Base-by-base conservation (phyloP, 1,140 invertebrate species). In the Drosophila willistoni region DNA sequence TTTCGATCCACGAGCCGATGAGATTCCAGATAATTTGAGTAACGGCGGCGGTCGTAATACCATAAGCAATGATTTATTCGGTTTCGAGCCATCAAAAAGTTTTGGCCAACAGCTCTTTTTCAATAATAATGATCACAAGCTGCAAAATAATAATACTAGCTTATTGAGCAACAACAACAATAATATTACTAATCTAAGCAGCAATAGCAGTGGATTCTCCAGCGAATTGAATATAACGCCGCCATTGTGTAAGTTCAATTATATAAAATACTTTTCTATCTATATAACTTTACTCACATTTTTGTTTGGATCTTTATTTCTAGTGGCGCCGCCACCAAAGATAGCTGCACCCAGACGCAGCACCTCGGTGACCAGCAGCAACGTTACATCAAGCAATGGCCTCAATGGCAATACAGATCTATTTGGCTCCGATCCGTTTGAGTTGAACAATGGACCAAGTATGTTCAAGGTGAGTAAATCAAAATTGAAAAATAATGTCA, bases 311-410 rank as follows among this genome's bases (percentile, higher is more conserved):
- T 29, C 7, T 29, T 29, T 1, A 29, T 77, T 93, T 94, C 5
- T 90, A 96, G 96, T 96, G 93, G 96, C 96, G 9, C 96, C 96
- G 73, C 96, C 96, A 72, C 95, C 96, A 68, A 96, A 96, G 92
- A 94, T 95, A 10, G 94, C 92, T 71, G 92, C 91, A 71, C 92
- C 93, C 63, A 92, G 91, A 61, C 90, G 90, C 41, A 79, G 68
- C 29, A 91, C 59, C 56, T 87, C 91, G 67, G 77, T 74, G 22
- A 71, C 81, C 34, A 89, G 68, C 64, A 73, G 67, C 55, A 72
- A 39, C 63, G 77, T 51, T 51, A 19, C 44, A n/a, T 51, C 65
- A 34, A 77, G 71, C 62, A 81, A 75, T 61, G 93, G 92, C 93
- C 92, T 92, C 64, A 94, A 92, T 72, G 94, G 92, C 93, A 94